Evolutionary conservation across 2,113 vertebrate genomes (phyloP).

Genomic region (Polyodon spathula): DNA sequence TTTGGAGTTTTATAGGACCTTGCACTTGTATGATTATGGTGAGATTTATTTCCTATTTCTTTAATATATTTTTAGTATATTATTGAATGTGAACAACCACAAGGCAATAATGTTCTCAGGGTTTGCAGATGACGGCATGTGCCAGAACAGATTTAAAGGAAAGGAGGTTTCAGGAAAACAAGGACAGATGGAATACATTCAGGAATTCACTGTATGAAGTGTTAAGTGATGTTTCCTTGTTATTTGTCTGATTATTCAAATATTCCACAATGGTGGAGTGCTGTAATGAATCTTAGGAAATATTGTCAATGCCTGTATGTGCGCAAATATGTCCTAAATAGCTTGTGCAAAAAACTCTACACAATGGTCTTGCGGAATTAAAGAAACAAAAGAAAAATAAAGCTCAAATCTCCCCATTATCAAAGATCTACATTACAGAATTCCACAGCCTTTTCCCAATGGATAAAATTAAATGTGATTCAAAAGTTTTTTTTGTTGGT

Average conservation of each 20-base stretch:
- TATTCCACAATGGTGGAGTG: background rate
- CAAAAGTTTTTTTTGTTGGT: no score
- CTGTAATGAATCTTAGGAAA: slow-evolving; percentile 1
- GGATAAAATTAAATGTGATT: no score
- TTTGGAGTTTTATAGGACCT: slow-evolving; percentile 98
- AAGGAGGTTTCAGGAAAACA: slow-evolving; percentile 23
- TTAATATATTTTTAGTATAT: background rate
- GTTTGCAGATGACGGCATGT: slow-evolving; percentile 7
- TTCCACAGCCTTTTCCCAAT: no score
- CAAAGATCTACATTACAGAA: no score
- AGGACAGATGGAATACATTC: slow-evolving; percentile 13
- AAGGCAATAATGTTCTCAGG: slow-evolving; percentile 27
- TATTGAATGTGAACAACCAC: slow-evolving; percentile 1
- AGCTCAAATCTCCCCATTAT: no score
- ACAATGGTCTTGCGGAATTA: no score
- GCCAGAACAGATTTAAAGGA: background rate
- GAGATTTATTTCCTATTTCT: slow-evolving; percentile 46
- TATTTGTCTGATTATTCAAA: slow-evolving; percentile 1
- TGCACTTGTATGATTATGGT: slow-evolving; percentile 98
- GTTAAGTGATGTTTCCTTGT: slow-evolving; percentile 12
- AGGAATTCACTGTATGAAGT: slow-evolving; percentile 5
- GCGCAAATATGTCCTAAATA: slow-evolving; percentile 1
- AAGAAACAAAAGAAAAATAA: no score
- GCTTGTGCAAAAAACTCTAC: background rate
- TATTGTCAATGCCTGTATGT: background rate